A percentile compares a stretch with the other conserved stretches of the same genome.
These are phyloP conservation scores for Procambarus clarkii DNA, from an alignment of 1,140 invertebrate species.

Conservation along the genomic window DNA sequence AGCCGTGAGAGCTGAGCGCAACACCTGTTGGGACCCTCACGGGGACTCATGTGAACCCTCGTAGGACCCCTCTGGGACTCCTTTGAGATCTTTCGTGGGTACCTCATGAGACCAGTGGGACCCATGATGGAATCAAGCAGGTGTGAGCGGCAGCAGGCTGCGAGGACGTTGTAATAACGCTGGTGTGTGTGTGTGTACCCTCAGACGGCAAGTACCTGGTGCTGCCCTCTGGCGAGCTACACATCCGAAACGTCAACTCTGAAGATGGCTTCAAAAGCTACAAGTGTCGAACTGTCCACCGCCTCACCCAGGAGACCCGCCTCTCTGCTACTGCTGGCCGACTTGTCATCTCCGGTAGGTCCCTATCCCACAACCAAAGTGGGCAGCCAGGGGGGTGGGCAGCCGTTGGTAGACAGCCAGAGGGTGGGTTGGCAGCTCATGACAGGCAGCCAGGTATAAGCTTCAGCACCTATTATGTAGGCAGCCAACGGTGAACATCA, in stretches of 20 bases:
- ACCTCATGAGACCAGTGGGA: no score
- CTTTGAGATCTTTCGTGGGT: no score
- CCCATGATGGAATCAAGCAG: not conserved
- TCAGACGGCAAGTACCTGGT: constrained; percentile 95
- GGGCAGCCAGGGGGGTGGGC: not conserved
- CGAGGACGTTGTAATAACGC: not conserved
- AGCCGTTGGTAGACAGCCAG: not conserved
- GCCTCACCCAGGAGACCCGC: constrained; percentile 93
- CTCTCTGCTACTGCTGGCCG: constrained; percentile 94
- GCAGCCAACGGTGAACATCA: no score
- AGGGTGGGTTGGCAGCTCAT: not conserved
- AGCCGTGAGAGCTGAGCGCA: not conserved
- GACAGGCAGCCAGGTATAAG: no score
- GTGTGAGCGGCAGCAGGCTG: not conserved
- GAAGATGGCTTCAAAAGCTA: constrained; percentile 92
- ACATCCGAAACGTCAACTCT: constrained; percentile 93
- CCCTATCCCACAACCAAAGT: not conserved
- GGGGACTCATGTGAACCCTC: no score
- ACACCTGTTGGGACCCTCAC: not conserved
- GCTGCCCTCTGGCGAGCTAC: constrained; percentile 92
- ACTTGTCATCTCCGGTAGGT: constrained; percentile 94
- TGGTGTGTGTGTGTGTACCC: constrained; percentile 1
- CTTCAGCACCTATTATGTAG: no score
- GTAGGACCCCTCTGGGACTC: no score
- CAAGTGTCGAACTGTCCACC: constrained; percentile 93